Evolutionary conservation across 1,140 invertebrate species (phyloP).

Genomic region (Solenopsis fugax): DNA sequence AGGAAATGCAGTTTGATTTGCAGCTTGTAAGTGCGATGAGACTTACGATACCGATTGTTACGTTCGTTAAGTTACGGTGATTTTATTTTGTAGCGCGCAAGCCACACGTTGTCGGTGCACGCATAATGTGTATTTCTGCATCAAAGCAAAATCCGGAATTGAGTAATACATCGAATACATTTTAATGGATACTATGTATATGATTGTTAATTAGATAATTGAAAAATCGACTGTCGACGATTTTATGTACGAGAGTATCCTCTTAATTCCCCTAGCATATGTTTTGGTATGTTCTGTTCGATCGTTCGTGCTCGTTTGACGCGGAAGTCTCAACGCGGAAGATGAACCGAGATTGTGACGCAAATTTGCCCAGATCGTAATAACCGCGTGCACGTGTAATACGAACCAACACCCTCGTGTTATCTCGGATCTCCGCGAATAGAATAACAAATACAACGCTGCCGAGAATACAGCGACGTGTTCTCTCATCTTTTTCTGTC

Average conservation of each 20-base stretch:
- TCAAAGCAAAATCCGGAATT: neutral
- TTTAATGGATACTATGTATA: slow-evolving; percentile 21
- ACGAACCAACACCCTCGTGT: slow-evolving; percentile 51
- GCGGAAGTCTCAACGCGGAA: slow-evolving; percentile 51
- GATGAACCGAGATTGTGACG: slow-evolving; percentile 40
- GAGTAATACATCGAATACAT: neutral
- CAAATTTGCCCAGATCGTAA: slow-evolving; percentile 44
- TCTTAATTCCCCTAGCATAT: neutral
- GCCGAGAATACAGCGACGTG: slow-evolving; percentile 22
- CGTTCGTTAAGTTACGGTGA: neutral
- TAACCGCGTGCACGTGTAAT: slow-evolving; percentile 45
- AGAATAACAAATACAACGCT: slow-evolving; percentile 52
- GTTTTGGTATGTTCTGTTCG: neutral
- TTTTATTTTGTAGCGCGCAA: slow-evolving; percentile 20
- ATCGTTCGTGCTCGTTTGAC: neutral
- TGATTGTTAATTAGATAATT: neutral
- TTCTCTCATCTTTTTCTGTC: neutral
- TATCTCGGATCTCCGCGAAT: slow-evolving; percentile 51
- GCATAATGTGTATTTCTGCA: neutral
- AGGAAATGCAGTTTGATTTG: neutral
- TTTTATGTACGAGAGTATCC: neutral
- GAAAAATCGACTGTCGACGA: too few species aligned
- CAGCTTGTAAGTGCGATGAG: neutral
- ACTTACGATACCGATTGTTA: neutral
- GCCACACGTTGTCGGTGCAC: neutral